These are phyloP conservation scores for Sphecodes monilicornis DNA, from an alignment of 2,888 invertebrate species.

Conservation along the genomic window DNA sequence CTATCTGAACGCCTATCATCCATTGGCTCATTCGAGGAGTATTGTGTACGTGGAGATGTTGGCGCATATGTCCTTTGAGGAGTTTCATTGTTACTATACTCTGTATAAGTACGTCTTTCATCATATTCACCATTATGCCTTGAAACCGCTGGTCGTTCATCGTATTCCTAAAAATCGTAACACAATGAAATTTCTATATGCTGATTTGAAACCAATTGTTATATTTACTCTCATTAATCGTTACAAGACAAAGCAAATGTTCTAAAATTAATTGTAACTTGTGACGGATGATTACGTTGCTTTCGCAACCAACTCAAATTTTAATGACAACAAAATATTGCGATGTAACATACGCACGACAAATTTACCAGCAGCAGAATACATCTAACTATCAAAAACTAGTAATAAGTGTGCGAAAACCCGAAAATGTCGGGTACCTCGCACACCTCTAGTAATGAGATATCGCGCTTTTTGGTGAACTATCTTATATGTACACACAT, in stretches of 20 bases:
- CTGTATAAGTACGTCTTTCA: constrained; percentile 71
- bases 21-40: constrained; percentile 72
- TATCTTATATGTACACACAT: neutral
- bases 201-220: neutral
- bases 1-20: constrained; percentile 78
- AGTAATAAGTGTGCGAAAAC: too few species aligned
- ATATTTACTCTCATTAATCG: constrained; percentile 13
- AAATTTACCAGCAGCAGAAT: neutral
- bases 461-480: neutral
- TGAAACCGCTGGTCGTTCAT: constrained; percentile 69
- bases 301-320: neutral
- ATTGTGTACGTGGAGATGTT: constrained; percentile 76
- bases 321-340: neutral
- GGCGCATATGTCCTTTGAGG: constrained; percentile 71
- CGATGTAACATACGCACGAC: neutral
- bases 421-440: too few species aligned
- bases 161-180: constrained; percentile 74
- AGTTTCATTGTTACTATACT: constrained; percentile 69
- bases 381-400: constrained; percentile 1
- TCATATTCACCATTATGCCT: constrained; percentile 79
- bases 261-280: constrained; percentile 1
- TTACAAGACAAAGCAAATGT: constrained; percentile 5
- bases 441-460: neutral
- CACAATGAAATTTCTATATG: neutral
- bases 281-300: neutral